Evolutionary conservation across 1,140 invertebrate species (phyloP), one percentile per base, ranked within the genome.

Genomic region (Goniozus legneri): DNA sequence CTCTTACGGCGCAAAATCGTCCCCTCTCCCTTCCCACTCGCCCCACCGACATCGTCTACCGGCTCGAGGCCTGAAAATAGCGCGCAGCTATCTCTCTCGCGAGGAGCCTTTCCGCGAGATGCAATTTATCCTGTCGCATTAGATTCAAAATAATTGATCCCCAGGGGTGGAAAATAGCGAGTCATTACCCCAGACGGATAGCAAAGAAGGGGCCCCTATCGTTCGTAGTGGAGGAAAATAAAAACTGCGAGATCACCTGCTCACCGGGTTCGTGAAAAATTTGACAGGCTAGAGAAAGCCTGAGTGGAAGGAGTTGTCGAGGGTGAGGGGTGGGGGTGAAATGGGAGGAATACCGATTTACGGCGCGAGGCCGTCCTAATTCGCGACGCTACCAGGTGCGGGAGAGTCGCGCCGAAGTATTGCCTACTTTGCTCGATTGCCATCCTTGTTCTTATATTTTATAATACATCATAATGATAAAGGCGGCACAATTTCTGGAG

Each of bases 111-210:
- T n/a, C 38, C 44, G 54, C 44, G 51, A 37, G 51, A 53, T 47
- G 52, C 52, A 60, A 65, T 62, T 65, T 61, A 64, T 67, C 60
- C 52, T 47, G 54, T 62, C 43, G 62, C 46, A 60, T 68, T 64
- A 63, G 53, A 59, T 62, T 57, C 58, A 53, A 65, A 68, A 64
- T 67, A 69, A 71, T 69, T 67, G 67, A 69, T 66, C 54, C 60
- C 60, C 47, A 41, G 56, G 57, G 58, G 36, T 31, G 48, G 44
- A 54, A 51, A 59, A 62, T 60, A 54, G 52, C 50, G 56, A 61
- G 56, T 64, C 63, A 57, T 70, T 67, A 60, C 57, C 49, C 54
- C 35, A 50, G 55, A 56, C 46, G 52, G 56, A 64, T 64, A 52
- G 47, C 52, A 43, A 39, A 43, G 24, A 19, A 38, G 18, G 43